These are phyloP conservation scores for Rhombomys opimus DNA, from an alignment of 2,113 vertebrate species.

Conservation along the genomic window DNA sequence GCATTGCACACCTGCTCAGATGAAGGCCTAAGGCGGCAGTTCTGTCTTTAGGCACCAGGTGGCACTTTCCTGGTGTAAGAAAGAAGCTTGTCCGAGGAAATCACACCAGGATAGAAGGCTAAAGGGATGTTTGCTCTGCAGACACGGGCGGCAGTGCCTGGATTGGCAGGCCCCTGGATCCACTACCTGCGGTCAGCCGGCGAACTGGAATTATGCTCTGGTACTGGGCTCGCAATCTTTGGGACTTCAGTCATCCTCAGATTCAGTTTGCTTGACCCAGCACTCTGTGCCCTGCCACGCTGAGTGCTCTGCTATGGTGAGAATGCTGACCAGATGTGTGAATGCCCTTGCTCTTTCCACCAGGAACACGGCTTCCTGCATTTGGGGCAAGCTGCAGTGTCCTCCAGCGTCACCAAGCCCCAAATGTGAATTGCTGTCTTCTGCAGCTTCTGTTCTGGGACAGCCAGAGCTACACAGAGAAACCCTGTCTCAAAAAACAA, in stretches of 20 bases:
- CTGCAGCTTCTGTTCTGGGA: not conserved
- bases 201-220: not conserved
- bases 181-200: not conserved
- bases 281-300: not conserved
- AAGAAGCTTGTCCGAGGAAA: not conserved
- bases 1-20: too few species aligned
- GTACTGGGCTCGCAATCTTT: not conserved
- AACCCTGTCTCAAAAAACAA: too few species aligned
- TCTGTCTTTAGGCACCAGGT: slow-evolving; percentile 60
- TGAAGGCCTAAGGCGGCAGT: not conserved
- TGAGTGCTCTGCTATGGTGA: not conserved
- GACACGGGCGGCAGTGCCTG: not conserved
- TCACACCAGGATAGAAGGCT: not conserved
- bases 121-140: not conserved
- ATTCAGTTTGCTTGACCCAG: not conserved
- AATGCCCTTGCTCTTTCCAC: not conserved
- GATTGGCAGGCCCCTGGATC: not conserved
- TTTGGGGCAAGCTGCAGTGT: not conserved
- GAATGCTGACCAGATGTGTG: not conserved
- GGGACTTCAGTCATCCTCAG: not conserved
- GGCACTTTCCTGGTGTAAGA: slow-evolving; percentile 20
- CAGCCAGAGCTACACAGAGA: too few species aligned
- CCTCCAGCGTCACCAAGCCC: rapidly evolving
- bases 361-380: not conserved
- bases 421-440: not conserved